Percentiles rank a stretch among this genome's conserved stretches.
These are phyloP conservation scores for Zootermopsis nevadensis DNA, from an alignment of 2,888 invertebrate genomes.

Conservation along the genomic window DNA sequence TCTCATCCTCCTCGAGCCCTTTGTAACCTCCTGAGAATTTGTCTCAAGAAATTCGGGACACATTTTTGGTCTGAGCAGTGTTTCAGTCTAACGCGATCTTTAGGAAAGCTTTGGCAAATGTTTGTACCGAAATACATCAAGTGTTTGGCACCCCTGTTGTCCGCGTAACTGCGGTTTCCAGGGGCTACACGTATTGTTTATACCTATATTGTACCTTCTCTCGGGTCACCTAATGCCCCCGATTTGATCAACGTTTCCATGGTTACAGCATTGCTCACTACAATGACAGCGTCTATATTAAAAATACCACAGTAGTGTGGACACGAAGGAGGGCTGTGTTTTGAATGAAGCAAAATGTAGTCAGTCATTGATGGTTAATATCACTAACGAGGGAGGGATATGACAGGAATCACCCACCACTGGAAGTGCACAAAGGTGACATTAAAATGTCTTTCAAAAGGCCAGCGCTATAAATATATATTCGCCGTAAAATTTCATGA, in stretches of 20 bases:
- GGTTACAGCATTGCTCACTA: constrained; percentile 2
- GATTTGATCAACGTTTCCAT: constrained; percentile 12
- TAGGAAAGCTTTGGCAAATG: too few relatives aligned
- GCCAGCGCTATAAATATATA: constrained; percentile 1
- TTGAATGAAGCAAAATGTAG: neutral
- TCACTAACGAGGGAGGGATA: constrained; percentile 9
- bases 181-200: constrained; percentile 2
- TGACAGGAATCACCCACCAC: constrained; percentile 19
- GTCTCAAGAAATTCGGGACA: too few relatives aligned
- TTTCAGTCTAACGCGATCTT: too few relatives aligned
- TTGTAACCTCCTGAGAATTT: too few relatives aligned
- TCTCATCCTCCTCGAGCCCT: too few relatives aligned
- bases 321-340: neutral
- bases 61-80: too few relatives aligned
- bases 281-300: constrained; percentile 21
- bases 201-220: neutral
- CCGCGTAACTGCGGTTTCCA: constrained; percentile 29
- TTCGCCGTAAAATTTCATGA: neutral
- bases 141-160: neutral
- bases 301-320: constrained; percentile 17
- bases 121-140: too few relatives aligned
- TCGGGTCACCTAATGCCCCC: constrained; percentile 31
- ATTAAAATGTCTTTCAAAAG: constrained; percentile 12
- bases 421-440: neutral
- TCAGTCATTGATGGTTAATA: constrained; percentile 24